phyloP scores from a whole-genome alignment of 2,113 vertebrate genomes.

The Ondatra zibethicus region DNA sequence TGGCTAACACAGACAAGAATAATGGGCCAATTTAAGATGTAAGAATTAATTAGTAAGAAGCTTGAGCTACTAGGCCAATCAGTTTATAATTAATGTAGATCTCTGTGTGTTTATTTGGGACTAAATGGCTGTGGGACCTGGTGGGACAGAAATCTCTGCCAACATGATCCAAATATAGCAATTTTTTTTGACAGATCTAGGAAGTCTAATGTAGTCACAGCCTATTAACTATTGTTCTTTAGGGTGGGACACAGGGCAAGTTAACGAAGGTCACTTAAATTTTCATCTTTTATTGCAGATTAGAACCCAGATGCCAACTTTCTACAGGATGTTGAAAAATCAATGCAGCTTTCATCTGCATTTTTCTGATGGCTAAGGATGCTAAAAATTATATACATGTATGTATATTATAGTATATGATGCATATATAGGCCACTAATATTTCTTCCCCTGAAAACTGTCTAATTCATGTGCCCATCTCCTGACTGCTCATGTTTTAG shows the following conservation, averaged over 20 bases:
- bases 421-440: background rate
- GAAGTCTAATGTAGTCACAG: constrained; percentile 87
- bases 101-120: too few species aligned
- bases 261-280: constrained; percentile 97
- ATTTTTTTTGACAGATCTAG: constrained; percentile 83
- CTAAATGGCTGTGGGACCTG: too few species aligned
- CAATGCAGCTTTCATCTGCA: background rate
- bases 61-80: too few species aligned
- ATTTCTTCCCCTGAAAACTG: background rate
- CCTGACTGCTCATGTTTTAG: background rate
- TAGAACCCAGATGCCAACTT: constrained; percentile 89
- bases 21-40: too few species aligned
- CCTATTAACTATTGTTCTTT: constrained; percentile 85
- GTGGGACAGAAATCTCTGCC: too few species aligned
- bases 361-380: background rate
- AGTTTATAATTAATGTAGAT: too few species aligned
- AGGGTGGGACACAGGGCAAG: constrained; percentile 86
- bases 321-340: constrained; percentile 85
- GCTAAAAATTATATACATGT: background rate
- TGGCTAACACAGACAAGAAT: too few species aligned
- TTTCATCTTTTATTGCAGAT: constrained; percentile 91
- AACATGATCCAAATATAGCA: constrained; percentile 76
- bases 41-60: too few species aligned
- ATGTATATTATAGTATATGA: background rate
- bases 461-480: background rate